Evolutionary conservation across 2,797 vertebrate genomes (phyloP).

Genomic region (Coluber constrictor): DNA sequence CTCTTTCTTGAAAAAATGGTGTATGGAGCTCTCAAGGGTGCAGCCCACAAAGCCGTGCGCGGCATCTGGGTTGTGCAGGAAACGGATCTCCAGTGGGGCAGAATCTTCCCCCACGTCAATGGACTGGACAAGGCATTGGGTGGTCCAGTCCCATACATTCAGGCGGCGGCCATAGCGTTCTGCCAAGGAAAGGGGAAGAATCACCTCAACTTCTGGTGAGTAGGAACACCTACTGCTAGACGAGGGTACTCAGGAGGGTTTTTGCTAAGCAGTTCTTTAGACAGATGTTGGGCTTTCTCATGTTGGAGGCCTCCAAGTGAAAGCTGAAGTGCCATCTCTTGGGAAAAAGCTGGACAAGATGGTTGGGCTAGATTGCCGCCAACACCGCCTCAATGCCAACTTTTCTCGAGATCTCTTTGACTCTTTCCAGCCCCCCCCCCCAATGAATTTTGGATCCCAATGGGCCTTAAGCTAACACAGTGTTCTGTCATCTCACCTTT

Average conservation of each 20-base stretch:
- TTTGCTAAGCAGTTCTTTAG: neutral
- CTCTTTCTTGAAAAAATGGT: slow-evolving; percentile 79
- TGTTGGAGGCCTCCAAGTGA: neutral
- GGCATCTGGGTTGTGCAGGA: slow-evolving; percentile 80
- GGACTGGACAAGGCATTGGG: slow-evolving; percentile 75
- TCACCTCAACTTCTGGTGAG: neutral
- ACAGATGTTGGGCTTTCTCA: neutral
- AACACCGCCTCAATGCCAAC: neutral
- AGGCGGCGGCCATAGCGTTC: slow-evolving; percentile 78
- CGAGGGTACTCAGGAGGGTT: neutral
- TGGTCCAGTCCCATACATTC: slow-evolving; percentile 87
- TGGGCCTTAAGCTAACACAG: rapidly evolving
- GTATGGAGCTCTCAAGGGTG: slow-evolving; percentile 75
- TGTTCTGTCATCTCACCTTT: slow-evolving; percentile 67
- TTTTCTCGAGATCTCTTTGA: neutral
- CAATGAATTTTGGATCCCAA: neutral
- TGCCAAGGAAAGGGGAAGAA: slow-evolving; percentile 34
- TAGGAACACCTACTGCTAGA: neutral
- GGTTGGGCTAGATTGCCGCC: neutral
- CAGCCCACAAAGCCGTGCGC: slow-evolving; percentile 84
- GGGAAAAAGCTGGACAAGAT: neutral
- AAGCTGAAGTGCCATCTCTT: neutral
- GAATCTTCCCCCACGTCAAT: slow-evolving; percentile 77
- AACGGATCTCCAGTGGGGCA: slow-evolving; percentile 83
- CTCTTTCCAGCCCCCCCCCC: neutral